Percentiles rank a stretch among this genome's conserved stretches.
Evolutionary conservation across 2,888 invertebrate species (phyloP).

Genomic region (Pyrochroa serraticornis): DNA sequence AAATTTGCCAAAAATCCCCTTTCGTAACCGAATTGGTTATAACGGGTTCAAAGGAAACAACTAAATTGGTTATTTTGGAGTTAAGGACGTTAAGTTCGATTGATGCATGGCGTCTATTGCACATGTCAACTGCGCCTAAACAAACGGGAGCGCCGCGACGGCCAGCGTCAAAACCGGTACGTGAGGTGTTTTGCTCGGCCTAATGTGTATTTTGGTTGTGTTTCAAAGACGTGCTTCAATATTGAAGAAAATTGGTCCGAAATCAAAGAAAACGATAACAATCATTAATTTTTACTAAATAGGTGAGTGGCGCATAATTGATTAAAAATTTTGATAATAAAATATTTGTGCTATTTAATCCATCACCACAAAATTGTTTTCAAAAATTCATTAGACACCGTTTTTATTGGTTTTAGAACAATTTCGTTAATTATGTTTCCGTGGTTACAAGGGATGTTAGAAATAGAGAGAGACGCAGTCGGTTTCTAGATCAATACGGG

Average conservation of each 20-base stretch:
- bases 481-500: constrained; percentile 25
- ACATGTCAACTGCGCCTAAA: constrained; percentile 19
- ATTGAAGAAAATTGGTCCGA: constrained; percentile 6
- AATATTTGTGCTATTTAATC: too few relatives aligned
- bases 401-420: background rate
- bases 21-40: too few relatives aligned
- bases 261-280: constrained; percentile 12
- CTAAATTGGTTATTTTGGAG: too few relatives aligned
- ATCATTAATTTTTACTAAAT: background rate
- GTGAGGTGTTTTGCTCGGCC: constrained; percentile 24
- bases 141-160: constrained; percentile 28
- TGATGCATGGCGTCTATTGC: constrained; percentile 17
- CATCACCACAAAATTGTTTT: too few relatives aligned
- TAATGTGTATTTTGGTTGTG: constrained; percentile 24
- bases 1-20: too few relatives aligned
- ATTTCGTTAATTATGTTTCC: constrained; percentile 12
- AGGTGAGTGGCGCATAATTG: constrained; percentile 3
- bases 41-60: too few relatives aligned
- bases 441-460: constrained; percentile 22
- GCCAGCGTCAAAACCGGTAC: constrained; percentile 20
- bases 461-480: constrained; percentile 18
- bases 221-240: constrained; percentile 4
- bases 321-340: too few relatives aligned
- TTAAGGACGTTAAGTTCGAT: background rate
- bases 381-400: too few relatives aligned